phyloP scores from a whole-genome alignment of 1,140 invertebrate genomes.

The Caligus rogercresseyi region DNA sequence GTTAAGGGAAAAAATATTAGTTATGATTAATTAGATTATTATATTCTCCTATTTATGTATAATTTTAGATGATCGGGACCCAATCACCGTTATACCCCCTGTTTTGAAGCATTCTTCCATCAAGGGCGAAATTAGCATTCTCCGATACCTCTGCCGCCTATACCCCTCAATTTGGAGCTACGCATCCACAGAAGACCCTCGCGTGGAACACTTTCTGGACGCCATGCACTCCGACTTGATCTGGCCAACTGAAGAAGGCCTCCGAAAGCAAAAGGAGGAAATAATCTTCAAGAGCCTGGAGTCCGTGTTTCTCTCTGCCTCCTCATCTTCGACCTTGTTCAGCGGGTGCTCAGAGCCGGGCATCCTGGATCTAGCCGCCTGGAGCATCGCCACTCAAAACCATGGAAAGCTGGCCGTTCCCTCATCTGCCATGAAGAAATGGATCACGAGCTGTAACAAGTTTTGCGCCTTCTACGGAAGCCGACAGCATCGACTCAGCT shows the following conservation, averaged over 20 bases:
- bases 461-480: neutral
- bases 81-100: neutral
- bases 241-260: neutral
- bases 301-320: neutral
- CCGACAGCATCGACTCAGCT: neutral
- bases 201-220: neutral
- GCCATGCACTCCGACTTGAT: neutral
- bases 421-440: neutral
- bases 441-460: neutral
- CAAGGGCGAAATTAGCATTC: neutral
- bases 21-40: too few species aligned
- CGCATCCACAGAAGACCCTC: neutral
- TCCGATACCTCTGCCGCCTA: neutral
- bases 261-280: neutral
- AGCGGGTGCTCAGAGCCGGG: neutral
- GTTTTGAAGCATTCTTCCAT: neutral
- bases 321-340: neutral
- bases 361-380: neutral
- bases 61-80: neutral
- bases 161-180: neutral
- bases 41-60: neutral
- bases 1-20: too few species aligned
- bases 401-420: neutral
- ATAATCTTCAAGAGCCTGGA: neutral
- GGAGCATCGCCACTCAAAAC: neutral